A percentile compares a stretch with the other conserved stretches of the same genome.
These are phyloP conservation scores for Pempheris klunzingeri DNA, from an alignment of 2,797 vertebrate genomes.

Conservation along the genomic window DNA sequence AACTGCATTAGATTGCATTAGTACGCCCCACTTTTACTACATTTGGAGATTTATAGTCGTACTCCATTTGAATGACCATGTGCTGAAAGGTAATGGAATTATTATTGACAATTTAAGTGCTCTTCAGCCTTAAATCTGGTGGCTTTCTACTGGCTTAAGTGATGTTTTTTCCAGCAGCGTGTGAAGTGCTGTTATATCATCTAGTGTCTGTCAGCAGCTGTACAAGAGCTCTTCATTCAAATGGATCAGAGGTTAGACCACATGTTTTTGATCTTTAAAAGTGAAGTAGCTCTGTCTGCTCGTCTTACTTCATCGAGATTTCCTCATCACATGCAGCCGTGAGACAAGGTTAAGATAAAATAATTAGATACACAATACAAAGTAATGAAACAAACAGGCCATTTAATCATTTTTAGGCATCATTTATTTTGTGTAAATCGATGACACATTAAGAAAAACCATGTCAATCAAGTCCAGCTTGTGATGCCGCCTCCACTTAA, in stretches of 20 bases:
- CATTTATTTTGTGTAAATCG: conserved; percentile 20
- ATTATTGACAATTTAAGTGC: conserved; percentile 39
- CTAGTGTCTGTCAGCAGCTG: conserved; percentile 30
- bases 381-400: not conserved
- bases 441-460: conserved; percentile 11
- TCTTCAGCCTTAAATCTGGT: conserved; percentile 19
- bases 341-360: not conserved
- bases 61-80: conserved; percentile 21
- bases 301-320: conserved; percentile 30
- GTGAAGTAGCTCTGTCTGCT: conserved; percentile 44
- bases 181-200: conserved; percentile 61
- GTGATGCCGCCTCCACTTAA: conserved; percentile 19
- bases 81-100: conserved; percentile 39
- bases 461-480: conserved; percentile 24
- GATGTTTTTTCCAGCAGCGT: conserved; percentile 40
- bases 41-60: conserved; percentile 8
- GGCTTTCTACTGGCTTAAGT: conserved; percentile 30
- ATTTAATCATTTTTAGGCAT: not conserved
- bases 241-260: conserved; percentile 35
- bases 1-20: not conserved
- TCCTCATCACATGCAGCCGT: not conserved
- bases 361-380: not conserved
- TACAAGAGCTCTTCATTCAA: conserved; percentile 42
- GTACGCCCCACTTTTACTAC: not conserved
- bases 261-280: conserved; percentile 49